These are phyloP conservation scores for Synaphobranchus kaupii DNA, from an alignment of 2,797 vertebrate genomes.

Conservation along the genomic window DNA sequence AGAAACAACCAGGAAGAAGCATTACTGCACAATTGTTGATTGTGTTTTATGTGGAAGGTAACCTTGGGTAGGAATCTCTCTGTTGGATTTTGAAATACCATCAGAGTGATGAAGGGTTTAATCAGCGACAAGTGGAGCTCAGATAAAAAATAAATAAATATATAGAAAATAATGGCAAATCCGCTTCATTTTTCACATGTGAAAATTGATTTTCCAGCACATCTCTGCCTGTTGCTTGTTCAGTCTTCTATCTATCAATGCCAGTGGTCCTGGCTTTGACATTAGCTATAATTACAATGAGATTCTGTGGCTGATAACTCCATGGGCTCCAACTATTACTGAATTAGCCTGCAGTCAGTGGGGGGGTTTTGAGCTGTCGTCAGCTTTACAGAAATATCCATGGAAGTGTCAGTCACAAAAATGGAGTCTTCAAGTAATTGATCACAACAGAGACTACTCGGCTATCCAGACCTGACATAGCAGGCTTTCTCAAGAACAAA, in stretches of 20 bases:
- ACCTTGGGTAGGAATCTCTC: conserved; percentile 24
- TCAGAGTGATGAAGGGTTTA: conserved; percentile 43
- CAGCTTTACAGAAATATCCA: not conserved
- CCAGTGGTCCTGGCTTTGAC: conserved; percentile 31
- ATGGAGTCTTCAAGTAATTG: conserved; percentile 4
- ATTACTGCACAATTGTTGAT: not conserved
- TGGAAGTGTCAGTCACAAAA: not conserved
- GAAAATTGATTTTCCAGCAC: conserved; percentile 47
- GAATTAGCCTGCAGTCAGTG: conserved; percentile 34
- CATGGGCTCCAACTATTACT: conserved; percentile 1
- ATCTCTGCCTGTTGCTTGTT: conserved; percentile 35
- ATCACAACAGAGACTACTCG: not conserved
- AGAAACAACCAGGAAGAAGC: not conserved
- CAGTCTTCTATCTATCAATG: conserved; percentile 40
- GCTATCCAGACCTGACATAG: not conserved
- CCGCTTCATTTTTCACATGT: conserved; percentile 51
- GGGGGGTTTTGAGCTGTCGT: conserved; percentile 30
- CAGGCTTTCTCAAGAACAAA: not conserved
- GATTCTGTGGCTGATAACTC: conserved; percentile 31
- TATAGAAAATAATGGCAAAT: conserved; percentile 41
- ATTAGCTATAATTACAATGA: conserved; percentile 37
- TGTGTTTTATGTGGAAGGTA: conserved; percentile 24
- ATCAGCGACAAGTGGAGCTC: conserved; percentile 47
- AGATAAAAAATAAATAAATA: conserved; percentile 41
- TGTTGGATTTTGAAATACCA: conserved; percentile 8